Evolutionary conservation across 2,888 invertebrate species (phyloP), one percentile per base, ranked within the genome.

Genomic region (Lepidonotus clava): DNA sequence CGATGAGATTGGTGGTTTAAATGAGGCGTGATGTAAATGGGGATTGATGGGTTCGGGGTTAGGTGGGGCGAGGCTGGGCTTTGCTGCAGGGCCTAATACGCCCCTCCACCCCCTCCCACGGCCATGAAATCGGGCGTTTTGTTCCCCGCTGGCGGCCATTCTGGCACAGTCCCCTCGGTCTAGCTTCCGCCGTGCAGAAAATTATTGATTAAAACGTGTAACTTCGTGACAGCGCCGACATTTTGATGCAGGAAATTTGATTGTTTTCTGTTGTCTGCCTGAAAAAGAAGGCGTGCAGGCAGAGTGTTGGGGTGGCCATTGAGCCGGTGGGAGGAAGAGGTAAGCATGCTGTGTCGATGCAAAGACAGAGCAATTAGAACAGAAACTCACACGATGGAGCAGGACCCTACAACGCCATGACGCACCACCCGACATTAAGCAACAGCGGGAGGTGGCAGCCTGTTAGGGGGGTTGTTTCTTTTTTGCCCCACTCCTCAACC

Each of bases 131-230:
- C 66, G n/a, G 28, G 28, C 61, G n/a, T 61, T 61, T 24, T 28
- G 11, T 61, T 32, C 14, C 24, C 28, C 28, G 61, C 61, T 61
- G 61, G 11, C 11, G 61, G 61, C 61, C 61, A 61, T 61, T 61
- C 28, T 61, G 61, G 28, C 61, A 61, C 24, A 11, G 61, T 11
- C 61, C 61, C 14, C 61, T 28, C 28, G 21, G 71, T 71, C 71
- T 71, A 71, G 38, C n/a, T 36, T 71, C 71, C 71, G 71, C 71
- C 36, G 71, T 38, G 71, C 71, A 71, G 71, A 71, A 34, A 71
- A 71, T 71, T 71, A 71, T 71, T 71, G 71, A 71, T 71, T 71
- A 71, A 71, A 71, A 71, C 71, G 71, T 38, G 71, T 38, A 71
- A 71, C 71, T 71, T 38, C 71, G 38, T 71, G 71, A 71, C 71